Evolutionary conservation across 2,888 invertebrate genomes (phyloP).

Genomic region (Drosophila niveifrons): DNA sequence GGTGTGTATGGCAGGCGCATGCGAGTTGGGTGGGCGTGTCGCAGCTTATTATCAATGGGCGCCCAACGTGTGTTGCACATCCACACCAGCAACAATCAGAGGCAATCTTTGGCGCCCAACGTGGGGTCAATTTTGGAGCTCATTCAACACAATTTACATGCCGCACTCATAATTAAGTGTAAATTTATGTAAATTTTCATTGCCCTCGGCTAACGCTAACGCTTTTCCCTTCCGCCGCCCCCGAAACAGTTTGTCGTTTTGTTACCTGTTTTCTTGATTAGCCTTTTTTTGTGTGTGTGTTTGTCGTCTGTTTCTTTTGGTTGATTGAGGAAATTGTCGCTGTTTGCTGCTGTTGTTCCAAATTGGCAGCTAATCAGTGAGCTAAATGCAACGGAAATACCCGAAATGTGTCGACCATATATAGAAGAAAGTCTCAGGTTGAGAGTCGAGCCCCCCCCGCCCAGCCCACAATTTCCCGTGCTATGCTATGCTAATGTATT

Average conservation of each 20-base stretch:
- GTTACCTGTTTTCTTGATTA: conserved; percentile 59
- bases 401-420: conserved; percentile 39
- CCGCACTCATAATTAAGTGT: conserved; percentile 73
- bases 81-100: background rate
- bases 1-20: conserved; percentile 19
- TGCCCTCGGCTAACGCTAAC: conserved; percentile 32
- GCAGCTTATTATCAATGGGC: conserved; percentile 20
- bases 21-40: conserved; percentile 41
- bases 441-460: background rate
- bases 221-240: conserved; percentile 5
- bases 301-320: conserved; percentile 35
- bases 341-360: conserved; percentile 60
- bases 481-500: conserved; percentile 66
- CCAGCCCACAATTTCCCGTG: conserved; percentile 73
- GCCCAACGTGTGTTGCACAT: conserved; percentile 18
- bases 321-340: conserved; percentile 78
- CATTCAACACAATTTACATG: conserved; percentile 39
- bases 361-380: conserved; percentile 75
- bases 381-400: conserved; percentile 74
- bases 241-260: conserved; percentile 24
- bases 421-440: conserved; percentile 17
- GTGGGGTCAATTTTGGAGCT: conserved; percentile 27
- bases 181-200: conserved; percentile 73
- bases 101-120: conserved; percentile 23
- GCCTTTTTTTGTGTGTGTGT: conserved; percentile 6